Percentiles rank a stretch among this genome's conserved stretches.
Conservation (phyloP, 2,888 invertebrate species). For the Cephus sareptanus region DNA sequence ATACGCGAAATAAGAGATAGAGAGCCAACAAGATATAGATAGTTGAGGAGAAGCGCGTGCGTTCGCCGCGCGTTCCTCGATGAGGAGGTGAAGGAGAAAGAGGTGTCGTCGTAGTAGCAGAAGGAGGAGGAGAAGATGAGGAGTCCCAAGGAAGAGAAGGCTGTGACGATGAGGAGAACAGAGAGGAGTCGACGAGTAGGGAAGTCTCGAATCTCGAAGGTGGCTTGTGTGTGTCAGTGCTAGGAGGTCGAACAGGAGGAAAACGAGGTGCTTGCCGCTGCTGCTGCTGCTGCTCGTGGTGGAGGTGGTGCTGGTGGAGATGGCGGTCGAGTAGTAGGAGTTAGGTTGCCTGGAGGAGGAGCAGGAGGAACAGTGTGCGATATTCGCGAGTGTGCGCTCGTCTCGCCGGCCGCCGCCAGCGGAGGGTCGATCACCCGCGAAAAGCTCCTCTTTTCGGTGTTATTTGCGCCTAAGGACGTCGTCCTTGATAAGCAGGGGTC, state of each 20-base stretch:
- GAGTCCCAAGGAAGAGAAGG: not conserved
- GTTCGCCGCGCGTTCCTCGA: not conserved
- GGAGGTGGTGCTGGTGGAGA: not conserved
- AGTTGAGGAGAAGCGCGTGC: not conserved
- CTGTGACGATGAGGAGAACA: not conserved
- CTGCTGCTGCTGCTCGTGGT: not conserved
- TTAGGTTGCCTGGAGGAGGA: not conserved
- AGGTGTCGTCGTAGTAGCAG: not conserved
- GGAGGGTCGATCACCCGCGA: conserved; percentile 41
- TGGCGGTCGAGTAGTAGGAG: not conserved
- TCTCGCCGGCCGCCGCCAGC: conserved; percentile 31
- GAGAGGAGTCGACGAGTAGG: not conserved
- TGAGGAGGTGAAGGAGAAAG: not conserved
- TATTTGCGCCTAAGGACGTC: conserved; percentile 28
- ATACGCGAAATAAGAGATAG: not conserved
- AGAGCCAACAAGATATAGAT: not conserved
- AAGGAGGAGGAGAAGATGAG: not conserved
- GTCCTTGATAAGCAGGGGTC: conserved; percentile 10
- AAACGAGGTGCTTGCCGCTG: not conserved
- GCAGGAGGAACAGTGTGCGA: conserved; percentile 10
- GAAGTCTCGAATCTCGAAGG: not conserved
- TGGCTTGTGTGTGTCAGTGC: not conserved
- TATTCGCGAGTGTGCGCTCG: conserved; percentile 16
- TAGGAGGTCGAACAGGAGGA: not conserved
- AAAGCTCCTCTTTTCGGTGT: conserved; percentile 32